Evolutionary conservation across 2,797 vertebrate species (phyloP), one percentile per base, ranked within the genome.

Genomic region (Artibeus lituratus): DNA sequence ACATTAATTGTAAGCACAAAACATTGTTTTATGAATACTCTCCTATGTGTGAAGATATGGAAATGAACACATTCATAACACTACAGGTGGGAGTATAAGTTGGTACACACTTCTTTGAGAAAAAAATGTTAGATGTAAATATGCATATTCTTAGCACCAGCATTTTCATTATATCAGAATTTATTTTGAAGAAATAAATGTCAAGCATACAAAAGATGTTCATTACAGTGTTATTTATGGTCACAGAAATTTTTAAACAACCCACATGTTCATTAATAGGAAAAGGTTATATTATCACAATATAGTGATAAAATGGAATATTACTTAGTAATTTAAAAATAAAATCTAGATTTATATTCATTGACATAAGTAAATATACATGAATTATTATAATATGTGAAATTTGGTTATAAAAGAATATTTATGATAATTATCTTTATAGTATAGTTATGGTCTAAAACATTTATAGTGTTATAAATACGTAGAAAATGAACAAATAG

Each of bases 181-280:
- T 88, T 57, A 65, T 67, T 96, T 53, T 88, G 80, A 93, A 86
- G 51, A 92, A 73, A 62, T 80, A 92, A 90, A 18, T 65, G 24
- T 78, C 35, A 73, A 84, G 39, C 82, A 74, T 83, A 80, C 24
- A 91, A 92, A 94, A 78, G 21, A 47, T 57, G 24, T 69, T 92
- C 7, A 37, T 72, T 94, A 44, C 24, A 87, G 32, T 81, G 11
- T 62, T 74, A 80, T 81, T 70, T 72, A 83, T 51, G 53, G 87
- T 76, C 37, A 80, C 42, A 19, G 89, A 91, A 84, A 62, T 55
- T 81, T 59, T 83, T 35, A 44, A 93, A 87, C 55, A 83, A 90
- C 7, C 29, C 62, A 85, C 87, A 67, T 77, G n/a, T 72, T 77
- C 44, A 44, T 78, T 35, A 80, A 26, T 62, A 77, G 18, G 19